Evolutionary conservation across 2,113 vertebrate species (phyloP), one percentile per base, ranked within the genome.

Genomic region (Notarius quadriscutis): DNA sequence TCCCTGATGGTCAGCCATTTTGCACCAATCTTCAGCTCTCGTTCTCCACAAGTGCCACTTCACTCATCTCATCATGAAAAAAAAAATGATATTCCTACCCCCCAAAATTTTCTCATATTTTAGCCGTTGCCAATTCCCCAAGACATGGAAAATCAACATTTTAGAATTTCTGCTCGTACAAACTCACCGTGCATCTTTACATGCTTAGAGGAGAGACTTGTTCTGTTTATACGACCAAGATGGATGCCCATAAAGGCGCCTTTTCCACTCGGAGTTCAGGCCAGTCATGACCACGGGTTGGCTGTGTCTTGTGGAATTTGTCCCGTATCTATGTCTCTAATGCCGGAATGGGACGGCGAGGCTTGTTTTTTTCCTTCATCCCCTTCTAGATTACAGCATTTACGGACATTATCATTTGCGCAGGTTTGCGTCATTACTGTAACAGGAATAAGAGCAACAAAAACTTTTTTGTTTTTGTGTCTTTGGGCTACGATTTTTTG

Each of bases 1-100:
- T 77, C 55, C 27, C 67, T 72, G 58, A 27, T 65, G 27, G n/a
- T 63, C 65, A 75, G 55, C 65, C 77, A 71, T 53, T 84, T 53
- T 75, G 72, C 72, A 75, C 41, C 4, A 75, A 51, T 50, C 72
- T 12, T 69, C 53, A 57, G 2, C 22, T 80, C 80, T 85, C 22
- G 63, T 7, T 30, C 53, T 30, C 2, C n/a, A n/a, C 4, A 41
- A 17, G 1, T 8, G 7, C 30, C 63, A 8, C 17, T 72, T 17
- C 34, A 51, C 48, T 57, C 27, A 18, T 58, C 53, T 57, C 53
- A n/a, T 27, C 50, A 34, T 75, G 67, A 30, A 6, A 2, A 14
- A 14, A 80, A 80, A 58, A 30, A 50, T 41, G 3, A 41, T 41
- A 41, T 41, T 41, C 41, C 41, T 41, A 41, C 41, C 41, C 41